A percentile compares a stretch with the other conserved stretches of the same genome.
Conservation (phyloP, 2,113 vertebrate species). For the Lophura nycthemera region DNA sequence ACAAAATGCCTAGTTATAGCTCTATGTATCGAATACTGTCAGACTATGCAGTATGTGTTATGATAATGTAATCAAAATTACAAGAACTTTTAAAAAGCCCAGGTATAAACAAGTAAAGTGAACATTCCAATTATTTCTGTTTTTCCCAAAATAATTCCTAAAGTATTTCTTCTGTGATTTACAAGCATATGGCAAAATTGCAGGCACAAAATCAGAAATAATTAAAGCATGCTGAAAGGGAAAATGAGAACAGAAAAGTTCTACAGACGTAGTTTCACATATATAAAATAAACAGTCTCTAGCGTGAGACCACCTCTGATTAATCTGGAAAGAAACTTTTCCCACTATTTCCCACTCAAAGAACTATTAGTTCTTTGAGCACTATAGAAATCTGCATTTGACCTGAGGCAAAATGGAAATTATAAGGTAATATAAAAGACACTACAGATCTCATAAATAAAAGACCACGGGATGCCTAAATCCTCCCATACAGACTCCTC, state of each 20-base stretch:
- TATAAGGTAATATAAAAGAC: constrained; percentile 43
- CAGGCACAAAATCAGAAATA: background rate
- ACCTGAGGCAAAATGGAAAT: constrained; percentile 42
- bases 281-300: background rate
- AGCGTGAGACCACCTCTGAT: background rate
- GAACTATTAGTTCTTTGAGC: background rate
- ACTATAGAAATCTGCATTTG: constrained; percentile 34
- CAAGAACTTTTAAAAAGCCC: background rate
- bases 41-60: background rate
- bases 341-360: background rate
- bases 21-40: background rate
- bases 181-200: background rate
- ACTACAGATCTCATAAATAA: background rate
- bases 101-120: background rate
- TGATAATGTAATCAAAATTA: background rate
- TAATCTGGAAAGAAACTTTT: constrained; percentile 26
- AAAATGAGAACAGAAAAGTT: background rate
- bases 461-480: constrained; percentile 10
- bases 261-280: background rate
- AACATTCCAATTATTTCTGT: background rate
- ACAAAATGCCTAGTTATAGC: background rate
- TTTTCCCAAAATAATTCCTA: background rate
- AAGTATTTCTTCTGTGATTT: background rate
- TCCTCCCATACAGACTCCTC: background rate
- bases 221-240: background rate